These are phyloP conservation scores for Oxycera nigricornis DNA, from an alignment of 2,888 invertebrate genomes.

Conservation along the genomic window DNA sequence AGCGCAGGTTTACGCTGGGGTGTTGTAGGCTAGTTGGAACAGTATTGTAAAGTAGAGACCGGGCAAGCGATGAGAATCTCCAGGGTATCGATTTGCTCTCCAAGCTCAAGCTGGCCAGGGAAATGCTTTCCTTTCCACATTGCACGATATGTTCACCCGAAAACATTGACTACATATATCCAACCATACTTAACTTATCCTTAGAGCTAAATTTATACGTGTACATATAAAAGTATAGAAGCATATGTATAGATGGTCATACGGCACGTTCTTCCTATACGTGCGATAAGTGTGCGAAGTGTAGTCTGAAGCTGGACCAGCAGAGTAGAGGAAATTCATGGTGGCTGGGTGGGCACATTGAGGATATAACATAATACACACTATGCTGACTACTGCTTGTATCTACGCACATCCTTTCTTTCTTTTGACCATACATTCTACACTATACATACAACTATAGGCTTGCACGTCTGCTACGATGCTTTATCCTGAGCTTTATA, in stretches of 20 bases:
- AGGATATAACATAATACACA: conserved; percentile 6
- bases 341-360: conserved; percentile 3
- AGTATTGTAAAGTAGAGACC: conserved; percentile 20
- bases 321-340: neutral
- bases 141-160: conserved; percentile 38
- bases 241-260: conserved; percentile 37
- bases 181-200: conserved; percentile 43
- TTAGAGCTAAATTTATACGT: conserved; percentile 39
- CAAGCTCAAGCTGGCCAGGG: conserved; percentile 46
- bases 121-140: conserved; percentile 49
- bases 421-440: conserved; percentile 29
- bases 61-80: conserved; percentile 49
- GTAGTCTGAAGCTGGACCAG: conserved; percentile 12
- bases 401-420: conserved; percentile 42
- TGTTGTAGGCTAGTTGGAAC: conserved; percentile 5
- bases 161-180: conserved; percentile 29
- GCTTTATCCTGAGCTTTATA: conserved; percentile 34
- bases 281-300: conserved; percentile 26
- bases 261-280: neutral
- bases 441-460: conserved; percentile 18
- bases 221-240: conserved; percentile 34
- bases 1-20: neutral
- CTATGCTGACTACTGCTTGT: conserved; percentile 24
- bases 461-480: conserved; percentile 23
- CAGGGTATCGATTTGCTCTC: conserved; percentile 51